Conservation (phyloP, 2,888 invertebrate species). For the Strigamia crassipes region DNA sequence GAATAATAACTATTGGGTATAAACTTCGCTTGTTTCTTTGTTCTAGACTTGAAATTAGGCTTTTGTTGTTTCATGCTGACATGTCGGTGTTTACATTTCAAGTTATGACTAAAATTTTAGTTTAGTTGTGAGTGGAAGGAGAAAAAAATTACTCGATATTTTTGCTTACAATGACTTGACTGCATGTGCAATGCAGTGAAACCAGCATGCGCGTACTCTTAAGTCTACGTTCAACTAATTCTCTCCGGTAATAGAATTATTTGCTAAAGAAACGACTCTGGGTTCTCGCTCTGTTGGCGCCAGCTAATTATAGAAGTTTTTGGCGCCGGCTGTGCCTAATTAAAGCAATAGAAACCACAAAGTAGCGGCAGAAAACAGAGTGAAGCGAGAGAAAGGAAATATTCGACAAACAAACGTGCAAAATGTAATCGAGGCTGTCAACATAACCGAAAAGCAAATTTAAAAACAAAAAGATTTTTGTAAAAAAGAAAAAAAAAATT, state of each 20-base stretch:
- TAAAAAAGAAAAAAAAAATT: not conserved
- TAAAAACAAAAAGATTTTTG: not conserved
- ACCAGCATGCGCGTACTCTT: not conserved
- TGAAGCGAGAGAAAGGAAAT: slow-evolving; percentile 4
- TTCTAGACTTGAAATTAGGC: too few species aligned
- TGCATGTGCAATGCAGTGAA: not conserved
- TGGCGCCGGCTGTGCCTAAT: slow-evolving; percentile 30
- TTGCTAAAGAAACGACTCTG: slow-evolving; percentile 26
- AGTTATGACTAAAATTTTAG: too few species aligned
- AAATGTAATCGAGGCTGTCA: slow-evolving; percentile 17
- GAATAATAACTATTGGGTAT: too few species aligned
- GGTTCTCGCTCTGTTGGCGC: slow-evolving; percentile 30
- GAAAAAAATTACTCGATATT: not conserved
- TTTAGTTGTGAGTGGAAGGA: too few species aligned
- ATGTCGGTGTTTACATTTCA: too few species aligned
- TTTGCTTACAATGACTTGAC: not conserved
- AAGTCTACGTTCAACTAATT: slow-evolving; percentile 16
- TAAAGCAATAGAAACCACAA: slow-evolving; percentile 26
- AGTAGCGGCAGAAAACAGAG: slow-evolving; percentile 26
- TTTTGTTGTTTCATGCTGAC: too few species aligned
- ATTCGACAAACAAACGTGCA: slow-evolving; percentile 26
- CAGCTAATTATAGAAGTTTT: slow-evolving; percentile 30
- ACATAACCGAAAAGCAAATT: slow-evolving; percentile 10
- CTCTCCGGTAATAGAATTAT: slow-evolving; percentile 17
- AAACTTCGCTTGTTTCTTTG: too few species aligned